Conservation (phyloP, 2,113 vertebrate species). For the Varanus komodoensis region DNA sequence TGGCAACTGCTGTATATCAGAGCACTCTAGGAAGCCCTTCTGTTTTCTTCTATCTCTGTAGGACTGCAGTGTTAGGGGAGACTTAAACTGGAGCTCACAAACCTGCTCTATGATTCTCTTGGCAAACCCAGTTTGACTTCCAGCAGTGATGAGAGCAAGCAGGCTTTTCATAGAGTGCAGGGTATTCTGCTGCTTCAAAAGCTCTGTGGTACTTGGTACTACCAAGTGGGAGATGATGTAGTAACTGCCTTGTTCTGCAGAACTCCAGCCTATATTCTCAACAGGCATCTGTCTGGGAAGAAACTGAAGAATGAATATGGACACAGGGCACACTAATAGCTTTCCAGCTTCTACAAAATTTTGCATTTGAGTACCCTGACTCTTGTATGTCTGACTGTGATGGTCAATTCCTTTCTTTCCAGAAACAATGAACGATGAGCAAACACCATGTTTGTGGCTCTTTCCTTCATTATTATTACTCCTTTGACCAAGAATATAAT, state of each 20-base stretch:
- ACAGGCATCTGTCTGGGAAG: not conserved
- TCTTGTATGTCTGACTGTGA: not conserved
- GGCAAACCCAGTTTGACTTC: not conserved
- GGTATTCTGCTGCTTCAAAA: not conserved
- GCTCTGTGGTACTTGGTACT: not conserved
- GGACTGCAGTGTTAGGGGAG: not conserved
- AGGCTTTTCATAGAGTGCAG: not conserved
- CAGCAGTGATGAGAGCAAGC: not conserved
- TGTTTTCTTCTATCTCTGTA: not conserved
- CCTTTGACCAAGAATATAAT: not conserved
- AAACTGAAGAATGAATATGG: not conserved
- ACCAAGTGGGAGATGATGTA: not conserved
- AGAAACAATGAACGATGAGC: not conserved
- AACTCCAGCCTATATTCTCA: not conserved
- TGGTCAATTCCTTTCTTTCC: not conserved
- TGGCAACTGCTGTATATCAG: not conserved
- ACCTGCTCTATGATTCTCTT: not conserved
- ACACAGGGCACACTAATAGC: not conserved
- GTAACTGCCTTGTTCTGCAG: not conserved
- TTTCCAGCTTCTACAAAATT: not conserved
- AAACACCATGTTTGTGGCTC: not conserved
- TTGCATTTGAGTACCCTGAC: not conserved
- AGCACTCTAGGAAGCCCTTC: not conserved
- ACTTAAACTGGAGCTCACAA: not conserved
- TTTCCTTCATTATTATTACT: not conserved